These are phyloP conservation scores for Brachypalpus laphriformis DNA, from an alignment of 2,888 invertebrate species.

Conservation along the genomic window DNA sequence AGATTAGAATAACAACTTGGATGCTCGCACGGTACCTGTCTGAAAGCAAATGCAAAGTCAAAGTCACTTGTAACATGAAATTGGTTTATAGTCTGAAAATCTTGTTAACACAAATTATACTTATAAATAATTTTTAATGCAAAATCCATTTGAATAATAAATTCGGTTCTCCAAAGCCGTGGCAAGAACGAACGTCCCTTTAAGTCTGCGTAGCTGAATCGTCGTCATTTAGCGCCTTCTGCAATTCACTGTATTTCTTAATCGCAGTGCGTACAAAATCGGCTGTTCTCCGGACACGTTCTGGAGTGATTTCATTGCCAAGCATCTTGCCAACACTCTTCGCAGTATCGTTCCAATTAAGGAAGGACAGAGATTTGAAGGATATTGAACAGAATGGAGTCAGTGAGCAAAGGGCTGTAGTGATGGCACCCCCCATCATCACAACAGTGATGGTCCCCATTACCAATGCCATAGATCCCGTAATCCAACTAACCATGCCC, in stretches of 20 bases:
- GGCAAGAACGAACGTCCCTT: not conserved
- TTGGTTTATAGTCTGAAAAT: not conserved
- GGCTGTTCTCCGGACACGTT: constrained; percentile 84
- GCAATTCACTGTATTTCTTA: constrained; percentile 83
- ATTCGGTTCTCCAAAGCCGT: not conserved
- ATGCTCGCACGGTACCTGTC: too few relatives aligned
- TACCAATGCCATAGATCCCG: constrained; percentile 83
- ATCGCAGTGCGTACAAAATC: constrained; percentile 84
- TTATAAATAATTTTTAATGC: not conserved
- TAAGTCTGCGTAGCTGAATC: constrained; percentile 12
- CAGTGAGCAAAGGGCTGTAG: constrained; percentile 84
- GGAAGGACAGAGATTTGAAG: constrained; percentile 78
- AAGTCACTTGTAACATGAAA: too few relatives aligned
- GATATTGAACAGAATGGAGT: constrained; percentile 85
- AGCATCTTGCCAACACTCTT: constrained; percentile 79
- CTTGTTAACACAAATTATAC: not conserved
- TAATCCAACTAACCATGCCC: constrained; percentile 80
- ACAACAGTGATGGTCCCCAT: constrained; percentile 83
- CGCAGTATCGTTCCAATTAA: constrained; percentile 78
- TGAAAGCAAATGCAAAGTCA: too few relatives aligned
- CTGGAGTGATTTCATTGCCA: constrained; percentile 83
- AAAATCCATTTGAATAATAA: constrained; percentile 8
- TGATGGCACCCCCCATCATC: constrained; percentile 84
- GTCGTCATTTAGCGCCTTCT: constrained; percentile 75
- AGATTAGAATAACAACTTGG: too few relatives aligned